Evolutionary conservation across 2,797 vertebrate species (phyloP).

Genomic region (Propithecus perrieri): DNA sequence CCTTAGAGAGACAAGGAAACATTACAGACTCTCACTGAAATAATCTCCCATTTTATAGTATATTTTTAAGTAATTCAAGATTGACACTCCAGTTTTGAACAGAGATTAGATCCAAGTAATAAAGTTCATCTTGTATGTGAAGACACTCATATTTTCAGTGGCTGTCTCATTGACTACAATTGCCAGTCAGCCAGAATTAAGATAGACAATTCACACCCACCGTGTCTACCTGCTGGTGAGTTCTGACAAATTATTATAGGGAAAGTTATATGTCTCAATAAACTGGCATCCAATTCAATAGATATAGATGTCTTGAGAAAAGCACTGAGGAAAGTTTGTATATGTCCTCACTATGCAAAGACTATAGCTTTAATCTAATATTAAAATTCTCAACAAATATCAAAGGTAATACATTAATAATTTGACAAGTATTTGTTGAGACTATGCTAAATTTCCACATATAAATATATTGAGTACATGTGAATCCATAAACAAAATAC

Average conservation of each 20-base stretch:
- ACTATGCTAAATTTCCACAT: background rate
- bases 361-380: background rate
- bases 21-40: background rate
- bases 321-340: background rate
- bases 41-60: background rate
- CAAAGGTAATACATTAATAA: constrained; percentile 2
- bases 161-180: background rate
- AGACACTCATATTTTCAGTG: background rate
- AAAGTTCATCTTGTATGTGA: background rate
- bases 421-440: background rate
- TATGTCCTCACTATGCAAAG: background rate
- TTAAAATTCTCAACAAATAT: constrained; percentile 1
- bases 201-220: background rate
- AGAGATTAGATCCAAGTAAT: constrained; percentile 9
- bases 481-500: background rate
- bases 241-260: constrained; percentile 44
- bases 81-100: background rate
- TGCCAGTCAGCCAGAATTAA: background rate
- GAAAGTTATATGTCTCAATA: constrained; percentile 4
- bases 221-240: background rate
- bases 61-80: background rate
- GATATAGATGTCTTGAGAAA: background rate
- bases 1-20: background rate
- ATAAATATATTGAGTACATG: background rate
- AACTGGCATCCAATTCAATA: background rate